Conservation (phyloP, 2,113 vertebrate species). For the Vulpes vulpes region DNA sequence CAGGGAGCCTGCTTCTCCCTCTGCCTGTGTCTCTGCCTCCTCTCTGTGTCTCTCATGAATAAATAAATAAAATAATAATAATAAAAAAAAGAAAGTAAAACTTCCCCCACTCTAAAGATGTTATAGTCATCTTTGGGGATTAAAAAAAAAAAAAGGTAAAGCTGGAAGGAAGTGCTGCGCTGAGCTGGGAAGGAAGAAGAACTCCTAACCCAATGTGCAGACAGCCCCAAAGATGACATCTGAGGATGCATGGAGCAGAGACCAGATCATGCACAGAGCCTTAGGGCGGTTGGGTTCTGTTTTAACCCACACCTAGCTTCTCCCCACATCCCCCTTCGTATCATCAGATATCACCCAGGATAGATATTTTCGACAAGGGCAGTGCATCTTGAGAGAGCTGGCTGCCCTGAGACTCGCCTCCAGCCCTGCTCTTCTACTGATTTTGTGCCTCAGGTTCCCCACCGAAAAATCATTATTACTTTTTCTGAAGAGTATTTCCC, state of each 20-base stretch:
- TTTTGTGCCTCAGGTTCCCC: not conserved
- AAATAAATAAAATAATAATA: no score
- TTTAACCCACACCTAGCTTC: not conserved
- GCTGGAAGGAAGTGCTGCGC: not conserved
- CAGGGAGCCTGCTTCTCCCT: no score
- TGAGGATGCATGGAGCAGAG: not conserved
- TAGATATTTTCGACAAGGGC: not conserved
- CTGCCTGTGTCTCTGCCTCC: no score
- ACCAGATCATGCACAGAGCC: no score
- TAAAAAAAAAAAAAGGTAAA: not conserved
- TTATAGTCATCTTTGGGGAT: no score
- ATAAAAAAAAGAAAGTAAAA: no score
- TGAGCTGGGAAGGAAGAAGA: not conserved
- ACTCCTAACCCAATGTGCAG: no score
- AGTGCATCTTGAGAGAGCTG: not conserved
- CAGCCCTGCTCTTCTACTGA: not conserved
- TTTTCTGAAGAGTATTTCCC: not conserved
- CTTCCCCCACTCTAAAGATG: no score
- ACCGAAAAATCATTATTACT: not conserved
- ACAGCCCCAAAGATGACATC: rapidly evolving
- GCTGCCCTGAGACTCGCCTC: not conserved
- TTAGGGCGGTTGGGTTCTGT: not conserved
- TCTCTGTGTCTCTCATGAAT: no score
- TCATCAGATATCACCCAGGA: not conserved
- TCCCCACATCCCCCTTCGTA: not conserved